A percentile compares a stretch with the other conserved stretches of the same genome.
phyloP scores from a whole-genome alignment of 64 coral and sea anemone genomes.

The Hydrozoanthus tunicans region DNA sequence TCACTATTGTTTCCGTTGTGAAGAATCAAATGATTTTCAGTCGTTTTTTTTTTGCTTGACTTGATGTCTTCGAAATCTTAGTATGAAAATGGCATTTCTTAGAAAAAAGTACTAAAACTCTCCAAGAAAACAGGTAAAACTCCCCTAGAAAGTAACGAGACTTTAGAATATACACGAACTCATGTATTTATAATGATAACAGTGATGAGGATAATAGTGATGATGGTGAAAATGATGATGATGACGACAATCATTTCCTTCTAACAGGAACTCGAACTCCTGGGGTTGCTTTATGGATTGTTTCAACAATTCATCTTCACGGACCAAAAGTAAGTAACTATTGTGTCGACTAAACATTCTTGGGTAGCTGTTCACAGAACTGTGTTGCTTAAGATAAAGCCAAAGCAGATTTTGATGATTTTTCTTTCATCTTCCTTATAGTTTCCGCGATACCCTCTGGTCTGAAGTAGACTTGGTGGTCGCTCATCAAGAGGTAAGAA shows the following conservation, averaged over 20 bases:
- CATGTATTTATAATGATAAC: no score
- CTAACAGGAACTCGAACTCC: slow-evolving; percentile 83
- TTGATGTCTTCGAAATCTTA: no score
- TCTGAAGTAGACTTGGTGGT: slow-evolving; percentile 89
- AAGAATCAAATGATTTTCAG: no score
- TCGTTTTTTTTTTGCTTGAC: no score
- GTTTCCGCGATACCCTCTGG: slow-evolving; percentile 94
- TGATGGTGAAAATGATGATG: not conserved
- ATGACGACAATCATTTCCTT: not conserved
- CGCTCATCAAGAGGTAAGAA: slow-evolving; percentile 89
- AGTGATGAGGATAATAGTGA: not conserved
- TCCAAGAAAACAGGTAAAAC: no score
- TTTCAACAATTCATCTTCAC: slow-evolving; percentile 98
- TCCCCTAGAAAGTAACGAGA: no score
- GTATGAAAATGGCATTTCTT: no score
- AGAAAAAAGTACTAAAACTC: no score
- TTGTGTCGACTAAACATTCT: not conserved
- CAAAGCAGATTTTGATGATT: not conserved
- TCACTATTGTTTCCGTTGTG: no score
- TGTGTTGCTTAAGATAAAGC: not conserved
- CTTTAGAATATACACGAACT: no score
- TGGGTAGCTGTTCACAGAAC: not conserved
- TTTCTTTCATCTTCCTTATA: slow-evolving; percentile 3
- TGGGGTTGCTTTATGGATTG: slow-evolving; percentile 88
- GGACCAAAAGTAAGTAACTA: slow-evolving; percentile 85